These are phyloP conservation scores for Saguinus imperator DNA, from an alignment of 2,113 vertebrate genomes.

Conservation along the genomic window DNA sequence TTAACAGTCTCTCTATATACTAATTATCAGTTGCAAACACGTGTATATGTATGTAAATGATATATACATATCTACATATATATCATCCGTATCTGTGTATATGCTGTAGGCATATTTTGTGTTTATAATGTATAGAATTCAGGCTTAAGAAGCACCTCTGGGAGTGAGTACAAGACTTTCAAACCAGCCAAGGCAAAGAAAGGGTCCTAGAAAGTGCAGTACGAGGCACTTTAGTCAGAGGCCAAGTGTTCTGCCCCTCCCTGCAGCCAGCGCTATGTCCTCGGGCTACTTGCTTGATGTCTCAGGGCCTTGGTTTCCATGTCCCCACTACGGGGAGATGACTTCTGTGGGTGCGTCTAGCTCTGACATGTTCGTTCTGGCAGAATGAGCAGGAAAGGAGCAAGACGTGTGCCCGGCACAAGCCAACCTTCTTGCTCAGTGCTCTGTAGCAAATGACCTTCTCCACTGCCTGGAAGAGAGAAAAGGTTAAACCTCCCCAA, in stretches of 20 bases:
- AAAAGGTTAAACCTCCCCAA: conserved; percentile 13
- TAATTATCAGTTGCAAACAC: background rate
- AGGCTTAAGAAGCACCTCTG: background rate
- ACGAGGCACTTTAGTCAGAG: background rate
- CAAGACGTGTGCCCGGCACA: fast-evolving
- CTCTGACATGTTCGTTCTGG: background rate
- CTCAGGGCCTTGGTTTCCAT: background rate
- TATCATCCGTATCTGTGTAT: background rate
- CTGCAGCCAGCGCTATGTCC: background rate
- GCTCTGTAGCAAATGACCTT: background rate
- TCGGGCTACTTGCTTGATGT: background rate
- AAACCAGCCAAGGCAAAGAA: background rate
- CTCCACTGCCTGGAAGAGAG: background rate
- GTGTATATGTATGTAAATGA: background rate
- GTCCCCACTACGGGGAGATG: background rate
- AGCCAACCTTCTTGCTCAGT: background rate
- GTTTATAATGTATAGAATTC: background rate
- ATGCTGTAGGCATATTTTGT: background rate
- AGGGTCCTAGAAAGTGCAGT: background rate
- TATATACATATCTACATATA: background rate
- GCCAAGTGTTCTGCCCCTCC: background rate
- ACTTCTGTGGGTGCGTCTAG: fast-evolving
- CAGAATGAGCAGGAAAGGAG: background rate
- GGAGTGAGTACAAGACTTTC: background rate
- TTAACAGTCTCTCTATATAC: background rate